Percentiles rank a stretch among this genome's conserved stretches.
These are phyloP conservation scores for Drosophila pseudoobscura DNA, from an alignment of 1,140 invertebrate genomes.

Conservation along the genomic window DNA sequence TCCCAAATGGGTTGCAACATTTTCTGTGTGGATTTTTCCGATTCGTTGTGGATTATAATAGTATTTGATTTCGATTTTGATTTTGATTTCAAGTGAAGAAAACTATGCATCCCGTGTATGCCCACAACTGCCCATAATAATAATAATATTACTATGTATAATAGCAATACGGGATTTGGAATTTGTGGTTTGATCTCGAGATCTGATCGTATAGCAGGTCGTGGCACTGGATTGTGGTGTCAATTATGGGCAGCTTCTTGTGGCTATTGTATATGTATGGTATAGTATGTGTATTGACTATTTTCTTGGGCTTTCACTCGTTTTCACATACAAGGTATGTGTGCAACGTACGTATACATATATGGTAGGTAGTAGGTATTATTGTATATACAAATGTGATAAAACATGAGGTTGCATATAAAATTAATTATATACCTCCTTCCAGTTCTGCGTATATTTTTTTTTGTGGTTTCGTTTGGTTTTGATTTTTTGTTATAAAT, in stretches of 20 bases:
- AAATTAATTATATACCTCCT: conserved; percentile 82
- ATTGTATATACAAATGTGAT: conserved; percentile 66
- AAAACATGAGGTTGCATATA: conserved; percentile 74
- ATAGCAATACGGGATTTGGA: conserved; percentile 4
- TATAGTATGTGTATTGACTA: conserved; percentile 14
- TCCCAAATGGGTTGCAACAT: conserved; percentile 21
- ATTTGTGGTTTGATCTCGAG: not conserved
- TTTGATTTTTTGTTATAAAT: conserved; percentile 29
- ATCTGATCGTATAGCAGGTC: not conserved
- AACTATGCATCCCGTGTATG: conserved; percentile 12
- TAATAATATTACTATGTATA: conserved; percentile 7
- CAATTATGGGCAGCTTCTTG: conserved; percentile 22
- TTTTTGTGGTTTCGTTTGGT: conserved; percentile 32
- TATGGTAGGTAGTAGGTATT: not conserved
- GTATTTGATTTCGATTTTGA: not conserved
- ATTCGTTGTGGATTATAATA: not conserved
- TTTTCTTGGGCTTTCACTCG: conserved; percentile 32
- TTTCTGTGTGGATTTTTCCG: conserved; percentile 2
- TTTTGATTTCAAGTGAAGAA: conserved; percentile 1
- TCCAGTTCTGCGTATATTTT: conserved; percentile 80
- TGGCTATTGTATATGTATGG: conserved; percentile 14
- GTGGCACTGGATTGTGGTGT: no score
- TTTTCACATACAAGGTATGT: conserved; percentile 59
- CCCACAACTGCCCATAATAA: conserved; percentile 17
- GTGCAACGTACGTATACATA: conserved; percentile 42